These are phyloP conservation scores for Dinothrombium tinctorium DNA, from an alignment of 1,140 invertebrate species.

Conservation along the genomic window DNA sequence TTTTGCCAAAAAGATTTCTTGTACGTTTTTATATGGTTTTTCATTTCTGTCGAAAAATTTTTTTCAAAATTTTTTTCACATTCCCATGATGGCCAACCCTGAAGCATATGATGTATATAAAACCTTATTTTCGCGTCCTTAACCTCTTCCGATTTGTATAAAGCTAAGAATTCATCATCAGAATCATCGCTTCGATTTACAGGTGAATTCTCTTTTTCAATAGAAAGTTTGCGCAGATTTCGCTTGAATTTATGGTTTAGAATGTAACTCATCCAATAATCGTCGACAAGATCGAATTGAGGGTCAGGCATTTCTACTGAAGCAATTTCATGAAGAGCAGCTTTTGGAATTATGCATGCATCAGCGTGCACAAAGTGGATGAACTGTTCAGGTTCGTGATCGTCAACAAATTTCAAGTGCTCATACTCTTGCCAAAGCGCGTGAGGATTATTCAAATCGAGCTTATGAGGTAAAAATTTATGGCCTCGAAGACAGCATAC, in stretches of 20 bases:
- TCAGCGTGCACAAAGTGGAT: background rate
- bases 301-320: background rate
- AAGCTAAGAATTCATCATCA: too few species aligned
- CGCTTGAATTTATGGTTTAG: background rate
- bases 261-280: background rate
- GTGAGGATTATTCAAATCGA: background rate
- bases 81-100: too few species aligned
- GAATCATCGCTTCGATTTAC: too few species aligned
- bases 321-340: background rate
- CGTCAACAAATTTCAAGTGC: background rate
- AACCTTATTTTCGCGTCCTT: too few species aligned
- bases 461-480: background rate
- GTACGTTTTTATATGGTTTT: too few species aligned
- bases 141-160: too few species aligned
- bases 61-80: too few species aligned
- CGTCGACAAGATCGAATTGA: background rate
- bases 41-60: too few species aligned
- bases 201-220: too few species aligned
- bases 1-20: too few species aligned
- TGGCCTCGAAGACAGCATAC: too few species aligned
- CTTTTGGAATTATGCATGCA: background rate
- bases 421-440: background rate
- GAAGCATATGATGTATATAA: too few species aligned
- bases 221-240: background rate
- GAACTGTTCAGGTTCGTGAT: background rate